Conservation (phyloP, 2,888 invertebrate species). For the Mimachlamys varia region DNA sequence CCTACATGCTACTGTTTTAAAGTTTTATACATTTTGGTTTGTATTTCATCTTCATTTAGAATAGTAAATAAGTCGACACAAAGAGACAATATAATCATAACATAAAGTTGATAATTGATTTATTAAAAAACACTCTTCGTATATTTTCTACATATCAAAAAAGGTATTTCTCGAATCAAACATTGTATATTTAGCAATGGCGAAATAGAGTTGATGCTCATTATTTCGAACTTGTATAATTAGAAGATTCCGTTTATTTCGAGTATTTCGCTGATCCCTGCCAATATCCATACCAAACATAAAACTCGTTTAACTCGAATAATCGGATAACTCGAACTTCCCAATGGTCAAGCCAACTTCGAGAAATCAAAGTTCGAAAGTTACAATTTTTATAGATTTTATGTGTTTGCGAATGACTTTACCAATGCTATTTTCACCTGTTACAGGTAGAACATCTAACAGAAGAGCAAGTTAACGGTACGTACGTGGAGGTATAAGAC, state of each 20-base stretch:
- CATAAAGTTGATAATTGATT: background rate
- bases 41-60: too few relatives aligned
- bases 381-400: too few relatives aligned
- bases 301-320: too few relatives aligned
- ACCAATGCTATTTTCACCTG: background rate
- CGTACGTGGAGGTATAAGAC: background rate
- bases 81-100: background rate
- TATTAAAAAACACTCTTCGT: background rate
- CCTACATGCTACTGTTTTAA: background rate
- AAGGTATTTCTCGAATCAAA: background rate
- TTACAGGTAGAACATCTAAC: background rate
- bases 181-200: too few relatives aligned
- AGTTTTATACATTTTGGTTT: background rate
- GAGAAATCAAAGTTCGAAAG: too few relatives aligned
- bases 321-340: too few relatives aligned
- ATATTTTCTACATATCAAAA: background rate
- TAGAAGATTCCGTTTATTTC: too few relatives aligned
- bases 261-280: too few relatives aligned
- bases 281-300: too few relatives aligned
- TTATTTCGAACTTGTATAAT: too few relatives aligned
- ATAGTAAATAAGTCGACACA: background rate
- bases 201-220: too few relatives aligned
- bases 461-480: conserved; percentile 23
- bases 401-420: background rate
- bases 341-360: too few relatives aligned